These are phyloP conservation scores for Orchesella cincta DNA, from an alignment of 1,140 invertebrate genomes.

Conservation along the genomic window DNA sequence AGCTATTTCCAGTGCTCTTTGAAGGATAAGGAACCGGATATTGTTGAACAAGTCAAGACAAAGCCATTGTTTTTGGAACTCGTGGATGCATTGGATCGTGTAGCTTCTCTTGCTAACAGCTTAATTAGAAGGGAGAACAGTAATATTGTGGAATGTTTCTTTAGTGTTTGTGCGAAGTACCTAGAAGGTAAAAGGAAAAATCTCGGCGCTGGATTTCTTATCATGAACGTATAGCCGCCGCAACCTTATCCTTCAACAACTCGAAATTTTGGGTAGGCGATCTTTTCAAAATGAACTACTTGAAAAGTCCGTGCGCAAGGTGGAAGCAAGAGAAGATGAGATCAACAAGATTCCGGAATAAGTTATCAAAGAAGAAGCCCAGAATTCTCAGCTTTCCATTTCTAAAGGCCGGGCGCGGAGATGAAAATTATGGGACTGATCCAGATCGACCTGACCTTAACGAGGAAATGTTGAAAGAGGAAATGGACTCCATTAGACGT, in stretches of 20 bases:
- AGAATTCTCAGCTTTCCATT: not conserved
- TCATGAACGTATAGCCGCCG: not conserved
- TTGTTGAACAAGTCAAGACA: not conserved
- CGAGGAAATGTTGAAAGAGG: not conserved
- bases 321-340: not conserved
- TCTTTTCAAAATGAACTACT: not conserved
- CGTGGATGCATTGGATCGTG: not conserved
- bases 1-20: not conserved
- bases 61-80: not conserved
- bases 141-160: constrained; percentile 57
- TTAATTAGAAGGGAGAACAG: constrained; percentile 54
- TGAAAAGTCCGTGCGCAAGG: not conserved
- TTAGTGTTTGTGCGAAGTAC: constrained; percentile 53
- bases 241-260: not conserved
- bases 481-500: not conserved
- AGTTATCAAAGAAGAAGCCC: not conserved
- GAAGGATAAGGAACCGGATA: not conserved
- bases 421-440: not conserved
- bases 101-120: constrained; percentile 41
- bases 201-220: constrained; percentile 52
- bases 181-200: constrained; percentile 56
- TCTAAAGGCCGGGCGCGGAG: not conserved
- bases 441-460: not conserved
- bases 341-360: not conserved
- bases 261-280: not conserved